Percentiles rank a stretch among this genome's conserved stretches.
Conservation (phyloP, 2,888 invertebrate genomes). For the Sisyra terminalis region DNA sequence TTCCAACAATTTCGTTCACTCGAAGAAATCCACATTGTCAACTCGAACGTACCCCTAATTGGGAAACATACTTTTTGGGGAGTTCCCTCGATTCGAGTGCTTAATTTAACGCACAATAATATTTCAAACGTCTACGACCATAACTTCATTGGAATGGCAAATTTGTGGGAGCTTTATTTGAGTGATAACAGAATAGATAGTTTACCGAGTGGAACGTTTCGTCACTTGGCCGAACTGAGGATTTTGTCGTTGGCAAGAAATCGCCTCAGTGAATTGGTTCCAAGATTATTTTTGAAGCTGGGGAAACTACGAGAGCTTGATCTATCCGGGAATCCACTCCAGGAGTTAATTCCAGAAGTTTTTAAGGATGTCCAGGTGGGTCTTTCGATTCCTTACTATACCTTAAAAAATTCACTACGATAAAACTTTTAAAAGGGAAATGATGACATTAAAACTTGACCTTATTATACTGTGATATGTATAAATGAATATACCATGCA, state of each 20-base stretch:
- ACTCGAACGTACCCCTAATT: conserved; percentile 59
- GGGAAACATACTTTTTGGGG: conserved; percentile 73
- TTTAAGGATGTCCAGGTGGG: conserved; percentile 50
- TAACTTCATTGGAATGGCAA: conserved; percentile 62
- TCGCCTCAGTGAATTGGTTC: conserved; percentile 47
- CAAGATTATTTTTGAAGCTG: conserved; percentile 57
- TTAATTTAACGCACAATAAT: conserved; percentile 59
- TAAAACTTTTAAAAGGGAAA: not conserved
- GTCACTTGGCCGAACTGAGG: conserved; percentile 51
- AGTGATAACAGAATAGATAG: conserved; percentile 57
- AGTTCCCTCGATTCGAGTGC: conserved; percentile 34
- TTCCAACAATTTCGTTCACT: conserved; percentile 37
- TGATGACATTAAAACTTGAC: not conserved
- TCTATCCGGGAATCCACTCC: conserved; percentile 56
- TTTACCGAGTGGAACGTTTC: conserved; percentile 61
- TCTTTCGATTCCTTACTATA: not conserved
- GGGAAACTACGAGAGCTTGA: conserved; percentile 53
- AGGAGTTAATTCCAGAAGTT: conserved; percentile 60
- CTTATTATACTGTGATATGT: no score
- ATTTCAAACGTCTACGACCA: conserved; percentile 49
- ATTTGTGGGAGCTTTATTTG: conserved; percentile 51
- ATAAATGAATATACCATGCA: no score
- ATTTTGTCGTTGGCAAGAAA: conserved; percentile 49
- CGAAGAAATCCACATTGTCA: conserved; percentile 52
- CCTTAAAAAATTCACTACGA: not conserved